Conservation (phyloP, 2,888 invertebrate genomes). For the Tachina fera region DNA sequence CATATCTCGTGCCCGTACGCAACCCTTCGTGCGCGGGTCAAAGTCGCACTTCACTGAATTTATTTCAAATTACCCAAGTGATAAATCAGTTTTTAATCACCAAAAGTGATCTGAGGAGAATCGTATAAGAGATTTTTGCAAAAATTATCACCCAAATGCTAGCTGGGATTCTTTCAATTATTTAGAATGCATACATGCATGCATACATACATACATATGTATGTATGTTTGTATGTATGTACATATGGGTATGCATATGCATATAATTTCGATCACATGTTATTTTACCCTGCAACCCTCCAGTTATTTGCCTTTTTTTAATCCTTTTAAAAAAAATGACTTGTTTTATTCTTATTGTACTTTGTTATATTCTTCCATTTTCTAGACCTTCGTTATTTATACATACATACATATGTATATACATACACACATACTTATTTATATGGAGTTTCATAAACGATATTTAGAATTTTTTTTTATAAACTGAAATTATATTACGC, state of each 20-base stretch:
- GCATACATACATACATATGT: too few species aligned
- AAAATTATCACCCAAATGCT: too few species aligned
- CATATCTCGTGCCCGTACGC: too few species aligned
- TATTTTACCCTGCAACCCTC: constrained; percentile 15
- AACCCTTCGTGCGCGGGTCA: too few species aligned
- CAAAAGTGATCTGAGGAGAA: too few species aligned
- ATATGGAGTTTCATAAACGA: neutral
- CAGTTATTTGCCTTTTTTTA: constrained; percentile 12
- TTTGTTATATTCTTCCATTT: constrained; percentile 60
- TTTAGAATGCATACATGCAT: neutral
- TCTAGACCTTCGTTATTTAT: constrained; percentile 67
- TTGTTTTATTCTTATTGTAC: constrained; percentile 43
- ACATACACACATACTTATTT: neutral
- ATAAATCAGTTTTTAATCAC: too few species aligned
- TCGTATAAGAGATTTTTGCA: too few species aligned
- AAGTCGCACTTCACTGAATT: too few species aligned
- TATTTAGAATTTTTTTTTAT: constrained; percentile 32
- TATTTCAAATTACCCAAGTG: too few species aligned
- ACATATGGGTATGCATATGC: neutral
- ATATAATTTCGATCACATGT: constrained; percentile 33
- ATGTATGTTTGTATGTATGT: too few species aligned
- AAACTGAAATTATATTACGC: constrained; percentile 53
- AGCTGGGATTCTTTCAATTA: constrained; percentile 49
- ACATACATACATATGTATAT: neutral
- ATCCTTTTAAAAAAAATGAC: constrained; percentile 55